Evolutionary conservation across 2,888 invertebrate species (phyloP).

Genomic region (Cryptocephalus moraei): DNA sequence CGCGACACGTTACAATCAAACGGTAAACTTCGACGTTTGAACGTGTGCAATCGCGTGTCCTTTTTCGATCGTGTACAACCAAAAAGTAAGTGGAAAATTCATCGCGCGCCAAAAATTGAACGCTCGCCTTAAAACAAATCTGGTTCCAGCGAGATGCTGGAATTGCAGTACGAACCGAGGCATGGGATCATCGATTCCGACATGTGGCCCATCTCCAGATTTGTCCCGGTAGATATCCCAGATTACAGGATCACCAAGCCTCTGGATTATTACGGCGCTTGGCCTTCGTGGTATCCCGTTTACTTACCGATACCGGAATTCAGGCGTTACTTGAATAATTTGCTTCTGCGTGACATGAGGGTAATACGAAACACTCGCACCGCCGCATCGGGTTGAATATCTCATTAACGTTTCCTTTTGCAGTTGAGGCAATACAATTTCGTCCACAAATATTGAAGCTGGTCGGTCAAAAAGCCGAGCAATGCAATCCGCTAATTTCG

Average conservation of each 20-base stretch:
- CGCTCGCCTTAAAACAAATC: too few relatives aligned
- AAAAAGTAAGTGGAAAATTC: too few relatives aligned
- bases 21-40: too few relatives aligned
- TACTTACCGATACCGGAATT: slow-evolving; percentile 18
- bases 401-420: slow-evolving; percentile 7
- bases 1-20: too few relatives aligned
- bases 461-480: too few relatives aligned
- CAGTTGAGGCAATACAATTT: slow-evolving; percentile 19
- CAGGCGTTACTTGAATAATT: slow-evolving; percentile 20
- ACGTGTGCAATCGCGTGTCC: too few relatives aligned
- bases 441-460: slow-evolving; percentile 8
- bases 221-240: slow-evolving; percentile 20
- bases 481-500: too few relatives aligned
- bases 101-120: too few relatives aligned
- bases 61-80: too few relatives aligned
- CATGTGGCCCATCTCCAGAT: slow-evolving; percentile 20
- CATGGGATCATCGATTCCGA: slow-evolving; percentile 16
- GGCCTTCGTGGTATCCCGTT: slow-evolving; percentile 20
- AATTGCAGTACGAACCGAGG: slow-evolving; percentile 17
- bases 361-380: slow-evolving; percentile 9
- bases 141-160: slow-evolving; percentile 13
- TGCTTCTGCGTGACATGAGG: slow-evolving; percentile 20
- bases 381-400: neutral
- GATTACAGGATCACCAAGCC: slow-evolving; percentile 19
- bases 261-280: slow-evolving; percentile 19